Conservation (phyloP, 2,113 vertebrate genomes). For the Cichladusa arquata region DNA sequence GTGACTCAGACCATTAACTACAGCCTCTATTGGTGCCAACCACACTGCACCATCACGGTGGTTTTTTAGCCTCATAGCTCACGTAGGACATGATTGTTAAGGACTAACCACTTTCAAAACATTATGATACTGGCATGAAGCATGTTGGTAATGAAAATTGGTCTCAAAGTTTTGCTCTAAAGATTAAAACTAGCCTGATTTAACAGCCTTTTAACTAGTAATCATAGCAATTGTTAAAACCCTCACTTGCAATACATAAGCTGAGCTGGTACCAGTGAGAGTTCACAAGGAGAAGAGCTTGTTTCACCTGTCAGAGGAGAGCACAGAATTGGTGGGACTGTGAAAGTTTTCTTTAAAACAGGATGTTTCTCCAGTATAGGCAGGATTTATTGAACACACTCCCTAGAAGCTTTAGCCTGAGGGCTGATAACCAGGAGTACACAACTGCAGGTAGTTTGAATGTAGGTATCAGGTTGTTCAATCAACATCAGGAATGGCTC, state of each 20-base stretch:
- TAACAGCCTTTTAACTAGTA: background rate
- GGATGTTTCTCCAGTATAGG: background rate
- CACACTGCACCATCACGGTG: fast-evolving
- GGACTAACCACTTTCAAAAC: background rate
- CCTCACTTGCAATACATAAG: background rate
- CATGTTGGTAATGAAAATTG: background rate
- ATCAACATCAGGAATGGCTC: background rate
- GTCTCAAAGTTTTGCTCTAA: background rate
- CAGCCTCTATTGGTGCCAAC: background rate
- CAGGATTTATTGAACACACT: background rate
- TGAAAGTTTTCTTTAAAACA: background rate
- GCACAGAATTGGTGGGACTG: fast-evolving
- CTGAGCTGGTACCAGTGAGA: background rate
- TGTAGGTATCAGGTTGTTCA: background rate
- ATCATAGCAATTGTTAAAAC: background rate
- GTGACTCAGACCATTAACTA: background rate
- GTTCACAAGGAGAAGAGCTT: background rate
- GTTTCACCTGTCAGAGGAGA: background rate
- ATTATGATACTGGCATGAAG: background rate
- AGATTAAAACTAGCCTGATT: background rate
- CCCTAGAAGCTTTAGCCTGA: background rate
- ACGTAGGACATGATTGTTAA: background rate
- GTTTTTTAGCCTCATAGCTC: background rate
- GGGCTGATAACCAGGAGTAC: background rate
- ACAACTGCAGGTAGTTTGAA: background rate